phyloP scores from a whole-genome alignment of 2,113 vertebrate genomes.

The Thamnophis sirtalis region DNA sequence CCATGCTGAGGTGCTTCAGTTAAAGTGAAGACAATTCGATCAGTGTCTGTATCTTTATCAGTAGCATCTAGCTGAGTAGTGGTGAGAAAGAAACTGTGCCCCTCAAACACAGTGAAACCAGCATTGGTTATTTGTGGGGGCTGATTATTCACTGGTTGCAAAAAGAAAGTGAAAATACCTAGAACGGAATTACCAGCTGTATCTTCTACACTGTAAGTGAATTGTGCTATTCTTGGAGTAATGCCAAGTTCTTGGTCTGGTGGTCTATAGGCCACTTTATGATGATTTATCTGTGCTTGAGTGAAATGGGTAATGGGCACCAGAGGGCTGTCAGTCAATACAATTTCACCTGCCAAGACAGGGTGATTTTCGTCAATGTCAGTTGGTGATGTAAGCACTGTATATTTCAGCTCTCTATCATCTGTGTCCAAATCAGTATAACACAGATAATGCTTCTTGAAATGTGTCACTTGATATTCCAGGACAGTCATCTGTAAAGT shows the following conservation, averaged over 20 bases:
- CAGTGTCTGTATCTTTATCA: slow-evolving; percentile 77
- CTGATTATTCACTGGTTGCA: slow-evolving; percentile 62
- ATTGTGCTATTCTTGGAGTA: slow-evolving; percentile 56
- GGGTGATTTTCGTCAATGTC: slow-evolving; percentile 62
- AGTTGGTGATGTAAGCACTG: slow-evolving; percentile 51
- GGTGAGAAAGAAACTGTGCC: slow-evolving; percentile 54
- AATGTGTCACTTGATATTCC: slow-evolving; percentile 62
- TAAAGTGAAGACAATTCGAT: slow-evolving; percentile 73
- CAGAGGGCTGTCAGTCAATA: slow-evolving; percentile 54
- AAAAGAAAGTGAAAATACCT: slow-evolving; percentile 61
- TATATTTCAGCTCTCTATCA: slow-evolving; percentile 62
- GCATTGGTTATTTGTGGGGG: slow-evolving; percentile 62
- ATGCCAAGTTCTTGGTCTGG: slow-evolving; percentile 59
- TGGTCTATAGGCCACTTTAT: slow-evolving; percentile 62
- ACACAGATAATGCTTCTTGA: slow-evolving; percentile 55
- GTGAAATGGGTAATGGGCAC: slow-evolving; percentile 51
- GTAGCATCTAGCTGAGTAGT: slow-evolving; percentile 72
- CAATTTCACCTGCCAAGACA: slow-evolving; percentile 53
- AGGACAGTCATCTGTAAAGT: slow-evolving; percentile 63
- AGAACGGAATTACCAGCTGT: slow-evolving; percentile 52
- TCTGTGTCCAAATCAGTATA: slow-evolving; percentile 63
- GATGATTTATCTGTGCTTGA: slow-evolving; percentile 65
- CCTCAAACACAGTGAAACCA: slow-evolving; percentile 58
- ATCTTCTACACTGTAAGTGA: slow-evolving; percentile 64
- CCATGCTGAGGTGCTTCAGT: slow-evolving; percentile 69